phyloP scores from a whole-genome alignment of 2,888 invertebrate species.

The Uloborus plumipes region DNA sequence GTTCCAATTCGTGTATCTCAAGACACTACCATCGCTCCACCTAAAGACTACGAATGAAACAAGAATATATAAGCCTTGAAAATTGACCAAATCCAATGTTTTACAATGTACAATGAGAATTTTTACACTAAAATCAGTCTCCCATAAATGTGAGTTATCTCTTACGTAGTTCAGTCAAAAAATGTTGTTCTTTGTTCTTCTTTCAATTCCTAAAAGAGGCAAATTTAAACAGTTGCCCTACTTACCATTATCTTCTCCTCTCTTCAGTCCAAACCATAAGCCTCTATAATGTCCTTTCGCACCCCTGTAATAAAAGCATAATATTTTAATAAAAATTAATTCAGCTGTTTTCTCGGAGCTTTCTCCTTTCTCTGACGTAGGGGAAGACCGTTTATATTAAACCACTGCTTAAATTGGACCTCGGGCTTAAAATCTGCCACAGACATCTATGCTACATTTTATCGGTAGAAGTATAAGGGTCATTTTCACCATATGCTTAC shows the following conservation, averaged over 20 bases:
- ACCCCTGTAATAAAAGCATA: conserved; percentile 22
- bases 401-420: too few species aligned
- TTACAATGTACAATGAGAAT: neutral
- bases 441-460: too few species aligned
- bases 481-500: too few species aligned
- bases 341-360: neutral
- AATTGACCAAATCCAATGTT: neutral
- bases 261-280: conserved; percentile 43
- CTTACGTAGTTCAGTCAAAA: too few species aligned
- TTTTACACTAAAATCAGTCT: neutral
- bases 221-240: too few species aligned
- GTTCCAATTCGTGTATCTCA: conserved; percentile 49
- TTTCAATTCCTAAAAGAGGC: too few species aligned
- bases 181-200: too few species aligned
- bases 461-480: too few species aligned
- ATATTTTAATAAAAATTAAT: neutral
- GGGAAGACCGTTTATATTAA: too few species aligned
- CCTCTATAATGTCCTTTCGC: conserved; percentile 48
- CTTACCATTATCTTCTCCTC: conserved; percentile 29
- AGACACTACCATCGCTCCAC: conserved; percentile 35
- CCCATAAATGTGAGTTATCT: too few species aligned
- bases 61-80: too few species aligned
- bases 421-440: too few species aligned
- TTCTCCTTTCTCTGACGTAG: neutral
- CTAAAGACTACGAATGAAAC: conserved; percentile 21